These are phyloP conservation scores for Eumaeus atala DNA, from an alignment of 1,140 invertebrate species.

Conservation along the genomic window DNA sequence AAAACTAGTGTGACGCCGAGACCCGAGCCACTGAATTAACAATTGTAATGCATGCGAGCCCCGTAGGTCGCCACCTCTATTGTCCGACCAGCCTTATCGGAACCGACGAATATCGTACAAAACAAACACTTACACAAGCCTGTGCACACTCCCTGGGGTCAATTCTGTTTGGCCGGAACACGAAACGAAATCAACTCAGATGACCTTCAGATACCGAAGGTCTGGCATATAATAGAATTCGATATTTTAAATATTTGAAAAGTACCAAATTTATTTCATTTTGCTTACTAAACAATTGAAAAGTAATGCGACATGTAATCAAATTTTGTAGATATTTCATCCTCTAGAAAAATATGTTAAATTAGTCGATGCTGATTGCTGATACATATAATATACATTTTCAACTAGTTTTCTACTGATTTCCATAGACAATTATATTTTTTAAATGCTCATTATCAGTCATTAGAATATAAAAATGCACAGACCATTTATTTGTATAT, in stretches of 20 bases:
- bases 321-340: too few species aligned
- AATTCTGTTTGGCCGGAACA: slow-evolving; percentile 28
- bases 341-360: too few species aligned
- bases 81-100: slow-evolving; percentile 34
- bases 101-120: slow-evolving; percentile 29
- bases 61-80: slow-evolving; percentile 51
- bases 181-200: slow-evolving; percentile 24
- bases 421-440: too few species aligned
- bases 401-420: too few species aligned
- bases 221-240: background rate
- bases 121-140: slow-evolving; percentile 20
- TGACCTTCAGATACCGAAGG: slow-evolving; percentile 30
- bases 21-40: slow-evolving; percentile 37
- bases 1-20: slow-evolving; percentile 38
- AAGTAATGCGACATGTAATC: too few species aligned
- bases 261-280: background rate
- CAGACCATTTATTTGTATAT: too few species aligned
- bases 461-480: too few species aligned
- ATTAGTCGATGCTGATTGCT: too few species aligned
- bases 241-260: background rate
- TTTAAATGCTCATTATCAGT: too few species aligned
- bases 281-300: too few species aligned
- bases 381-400: too few species aligned
- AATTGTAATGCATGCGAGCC: slow-evolving; percentile 64
- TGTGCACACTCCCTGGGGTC: slow-evolving; percentile 21